Evolutionary conservation across 2,797 vertebrate species (phyloP), one percentile per base, ranked within the genome.

Genomic region (Coluber constrictor): DNA sequence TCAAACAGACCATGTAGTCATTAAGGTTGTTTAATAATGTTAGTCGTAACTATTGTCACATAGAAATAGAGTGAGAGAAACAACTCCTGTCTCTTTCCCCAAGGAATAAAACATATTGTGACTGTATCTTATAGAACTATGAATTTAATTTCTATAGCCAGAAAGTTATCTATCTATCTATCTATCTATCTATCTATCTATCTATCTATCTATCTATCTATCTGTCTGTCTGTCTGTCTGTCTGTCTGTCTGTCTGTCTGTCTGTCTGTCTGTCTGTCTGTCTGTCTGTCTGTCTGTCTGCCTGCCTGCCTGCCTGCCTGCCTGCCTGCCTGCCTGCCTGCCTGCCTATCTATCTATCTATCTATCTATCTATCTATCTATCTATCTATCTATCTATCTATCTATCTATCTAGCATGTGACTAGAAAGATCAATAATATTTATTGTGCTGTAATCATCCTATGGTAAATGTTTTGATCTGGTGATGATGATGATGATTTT

Each of bases 81-180:
- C 32, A 27, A 20, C 2, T 91, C 93, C 12, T 93, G n/a, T 3
- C 90, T 92, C 56, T 5, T 1, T 94, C 96, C 94, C 61, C 5
- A 86, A 59, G 20, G 9, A 56, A 61, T 27, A 23, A 43, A 60
- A 89, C 32, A 74, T 93, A 88, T 63, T 88, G 57, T 91, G 94
- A 95, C 25, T 20, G 7, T 70, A 1, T 27, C 87, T 59, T 55
- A 93, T 23, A 94, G 92, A 96, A 94, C 87, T 90, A 92, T 0
- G 0, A 92, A 25, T 70, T 94, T 93, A 55, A 93, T 96, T 96
- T 94, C 86, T 90, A 13, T 29, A 94, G 89, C 43, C 90, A 93
- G n/a, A 92, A 91, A 12, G 94, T 94, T 93, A 93, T n/a, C 88
- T 96, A 37, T 70, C 63, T 70, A 32, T 74, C 66, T 3, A 16